phyloP scores from a whole-genome alignment of 2,797 vertebrate genomes.

The Neosilurus mollespiculum region DNA sequence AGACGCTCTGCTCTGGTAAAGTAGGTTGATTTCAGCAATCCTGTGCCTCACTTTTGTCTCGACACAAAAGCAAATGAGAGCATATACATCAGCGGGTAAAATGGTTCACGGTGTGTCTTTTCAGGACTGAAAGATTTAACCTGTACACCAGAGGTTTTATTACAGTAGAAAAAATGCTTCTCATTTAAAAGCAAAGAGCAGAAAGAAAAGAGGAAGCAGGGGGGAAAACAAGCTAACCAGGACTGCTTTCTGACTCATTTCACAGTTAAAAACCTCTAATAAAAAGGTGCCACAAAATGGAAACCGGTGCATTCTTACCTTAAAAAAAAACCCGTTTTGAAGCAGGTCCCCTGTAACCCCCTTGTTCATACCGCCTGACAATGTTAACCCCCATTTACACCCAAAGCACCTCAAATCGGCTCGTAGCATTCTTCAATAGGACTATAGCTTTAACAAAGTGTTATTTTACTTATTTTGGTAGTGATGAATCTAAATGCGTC shows the following conservation, averaged over 20 bases:
- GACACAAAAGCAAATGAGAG: neutral
- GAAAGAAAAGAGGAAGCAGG: neutral
- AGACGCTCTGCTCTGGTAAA: neutral
- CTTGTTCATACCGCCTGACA: too few relatives aligned
- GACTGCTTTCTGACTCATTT: conserved; percentile 2
- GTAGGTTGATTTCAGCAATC: neutral
- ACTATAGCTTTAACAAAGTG: too few relatives aligned
- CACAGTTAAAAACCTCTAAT: neutral
- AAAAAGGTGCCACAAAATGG: neutral
- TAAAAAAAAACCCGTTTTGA: too few relatives aligned
- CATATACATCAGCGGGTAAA: neutral
- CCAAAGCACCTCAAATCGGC: too few relatives aligned
- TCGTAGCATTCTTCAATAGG: too few relatives aligned
- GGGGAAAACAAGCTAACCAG: neutral
- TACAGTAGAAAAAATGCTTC: neutral
- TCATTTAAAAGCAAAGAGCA: neutral
- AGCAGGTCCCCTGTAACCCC: too few relatives aligned
- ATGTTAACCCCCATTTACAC: too few relatives aligned
- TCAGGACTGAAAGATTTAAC: neutral
- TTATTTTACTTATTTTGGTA: too few relatives aligned
- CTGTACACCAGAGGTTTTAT: neutral
- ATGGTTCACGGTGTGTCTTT: neutral
- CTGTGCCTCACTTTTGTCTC: neutral
- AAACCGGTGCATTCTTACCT: too few relatives aligned
- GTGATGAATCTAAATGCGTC: too few relatives aligned